Evolutionary conservation across 2,888 invertebrate species (phyloP), one percentile per base, ranked within the genome.

Genomic region (Mamestra brassicae): DNA sequence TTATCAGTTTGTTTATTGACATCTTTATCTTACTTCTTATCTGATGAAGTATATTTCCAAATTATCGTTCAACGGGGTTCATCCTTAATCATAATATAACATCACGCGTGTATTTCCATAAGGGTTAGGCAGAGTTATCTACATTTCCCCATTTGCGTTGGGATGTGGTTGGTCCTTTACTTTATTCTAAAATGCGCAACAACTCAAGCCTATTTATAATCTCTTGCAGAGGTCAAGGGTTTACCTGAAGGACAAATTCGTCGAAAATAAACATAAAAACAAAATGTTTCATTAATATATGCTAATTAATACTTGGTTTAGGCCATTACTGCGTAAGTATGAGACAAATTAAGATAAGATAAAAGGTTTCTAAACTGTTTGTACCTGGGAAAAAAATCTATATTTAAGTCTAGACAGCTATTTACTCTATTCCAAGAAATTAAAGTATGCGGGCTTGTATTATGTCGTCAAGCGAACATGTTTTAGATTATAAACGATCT

Each of bases 1-100:
- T 60, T 58, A 75, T 77, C 69, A 61, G 54, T 75, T 60, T 61
- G 54, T 69, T 75, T 75, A 68, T 69, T 69, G 69, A 47, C 69
- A 34, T 38, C 47, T 62, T 74, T 74, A 74, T 63, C 63, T 57
- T 8, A 47, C 26, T 26, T 26, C 38, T 10, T 26, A 50, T 26
- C 47, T 8, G 47, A 15, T n/a, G 26, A 4, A n/a, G 15, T 5
- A 0, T 17, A 50, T 42, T 38, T 34, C 4, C 3, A 58, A 58
- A 34, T 50, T 42, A 42, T 60, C 47, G 55, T 57, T 34, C 15
- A 45, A 60, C 13, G 26, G 26, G 26, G 45, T 13, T 62, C 26
- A 42, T 11, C 42, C 26, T 26, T 62, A 13, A 3, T 11, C 4
- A 7, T 45, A 10, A 50, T 15, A 13, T 13, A 8, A 50, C 50